phyloP scores from a whole-genome alignment of 2,888 invertebrate species.

The Sycophila texana region DNA sequence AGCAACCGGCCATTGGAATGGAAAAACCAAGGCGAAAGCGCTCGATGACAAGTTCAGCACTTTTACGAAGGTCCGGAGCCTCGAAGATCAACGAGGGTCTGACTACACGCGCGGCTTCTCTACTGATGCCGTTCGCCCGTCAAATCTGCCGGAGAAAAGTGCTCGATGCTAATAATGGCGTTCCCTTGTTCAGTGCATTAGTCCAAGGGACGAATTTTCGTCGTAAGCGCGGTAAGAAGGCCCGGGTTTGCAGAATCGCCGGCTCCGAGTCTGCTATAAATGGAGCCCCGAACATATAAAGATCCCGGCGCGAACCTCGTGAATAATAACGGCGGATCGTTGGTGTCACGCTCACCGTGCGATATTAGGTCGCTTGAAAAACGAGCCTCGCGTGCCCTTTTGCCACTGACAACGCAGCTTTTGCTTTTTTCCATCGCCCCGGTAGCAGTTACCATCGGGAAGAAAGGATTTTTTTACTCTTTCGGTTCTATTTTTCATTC shows the following conservation, averaged over 20 bases:
- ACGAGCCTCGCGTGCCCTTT: slow-evolving; percentile 1
- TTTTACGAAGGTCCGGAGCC: too few species aligned
- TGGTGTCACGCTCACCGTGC: not conserved
- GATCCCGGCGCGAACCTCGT: not conserved
- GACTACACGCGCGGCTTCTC: too few species aligned
- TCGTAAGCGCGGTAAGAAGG: not conserved
- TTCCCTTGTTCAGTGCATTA: slow-evolving; percentile 24
- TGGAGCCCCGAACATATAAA: too few species aligned
- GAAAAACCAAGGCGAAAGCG: too few species aligned
- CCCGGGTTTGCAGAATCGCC: too few species aligned
- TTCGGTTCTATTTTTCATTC: too few species aligned
- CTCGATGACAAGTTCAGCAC: too few species aligned
- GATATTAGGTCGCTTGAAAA: slow-evolving; percentile 37
- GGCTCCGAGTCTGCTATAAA: too few species aligned
- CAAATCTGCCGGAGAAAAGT: not conserved
- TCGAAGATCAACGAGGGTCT: too few species aligned
- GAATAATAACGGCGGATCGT: slow-evolving; percentile 32
- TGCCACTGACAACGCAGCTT: not conserved
- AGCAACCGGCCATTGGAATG: too few species aligned
- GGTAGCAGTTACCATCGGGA: not conserved
- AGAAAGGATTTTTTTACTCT: not conserved
- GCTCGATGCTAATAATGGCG: slow-evolving; percentile 25
- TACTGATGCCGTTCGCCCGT: too few species aligned
- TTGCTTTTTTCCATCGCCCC: not conserved
- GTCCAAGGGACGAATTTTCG: not conserved